These are phyloP conservation scores for Notarius lentiginosus DNA, from an alignment of 2,113 vertebrate genomes.

Conservation along the genomic window DNA sequence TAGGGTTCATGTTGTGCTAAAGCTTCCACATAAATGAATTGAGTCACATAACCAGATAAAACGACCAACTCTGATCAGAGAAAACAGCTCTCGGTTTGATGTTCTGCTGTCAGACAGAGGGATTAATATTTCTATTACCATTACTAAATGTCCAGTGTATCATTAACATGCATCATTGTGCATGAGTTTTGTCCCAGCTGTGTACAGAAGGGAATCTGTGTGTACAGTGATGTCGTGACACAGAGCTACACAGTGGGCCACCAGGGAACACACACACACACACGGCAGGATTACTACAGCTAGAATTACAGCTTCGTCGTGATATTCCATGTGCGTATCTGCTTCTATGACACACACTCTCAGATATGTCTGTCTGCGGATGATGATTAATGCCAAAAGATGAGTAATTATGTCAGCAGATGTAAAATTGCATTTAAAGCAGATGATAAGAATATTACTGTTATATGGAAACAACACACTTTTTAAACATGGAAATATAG, in stretches of 20 bases:
- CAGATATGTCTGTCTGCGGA: conserved; percentile 1
- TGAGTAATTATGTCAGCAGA: neutral
- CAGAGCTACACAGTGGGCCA: neutral
- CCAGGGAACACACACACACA: conserved; percentile 1
- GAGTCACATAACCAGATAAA: neutral
- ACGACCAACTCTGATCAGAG: neutral
- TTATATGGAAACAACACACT: neutral
- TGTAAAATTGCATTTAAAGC: conserved; percentile 3
- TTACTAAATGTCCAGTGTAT: neutral
- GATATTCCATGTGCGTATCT: conserved; percentile 26
- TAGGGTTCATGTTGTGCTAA: neutral
- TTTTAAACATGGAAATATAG: neutral
- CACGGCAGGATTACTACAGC: conserved; percentile 12
- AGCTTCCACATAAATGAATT: neutral
- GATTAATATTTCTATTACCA: neutral
- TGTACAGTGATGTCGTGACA: neutral
- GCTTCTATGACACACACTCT: conserved; percentile 3
- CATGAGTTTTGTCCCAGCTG: conserved; percentile 7
- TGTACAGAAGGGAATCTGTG: conserved; percentile 3
- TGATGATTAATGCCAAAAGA: conserved; percentile 14
- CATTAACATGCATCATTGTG: conserved; percentile 7
- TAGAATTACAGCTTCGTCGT: conserved; percentile 8
- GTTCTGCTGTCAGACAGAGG: neutral
- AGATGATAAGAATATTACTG: neutral
- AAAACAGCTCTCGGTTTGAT: conserved; percentile 2